Conservation (phyloP, 1,140 invertebrate species). For the Drosophila tropicalis region DNA sequence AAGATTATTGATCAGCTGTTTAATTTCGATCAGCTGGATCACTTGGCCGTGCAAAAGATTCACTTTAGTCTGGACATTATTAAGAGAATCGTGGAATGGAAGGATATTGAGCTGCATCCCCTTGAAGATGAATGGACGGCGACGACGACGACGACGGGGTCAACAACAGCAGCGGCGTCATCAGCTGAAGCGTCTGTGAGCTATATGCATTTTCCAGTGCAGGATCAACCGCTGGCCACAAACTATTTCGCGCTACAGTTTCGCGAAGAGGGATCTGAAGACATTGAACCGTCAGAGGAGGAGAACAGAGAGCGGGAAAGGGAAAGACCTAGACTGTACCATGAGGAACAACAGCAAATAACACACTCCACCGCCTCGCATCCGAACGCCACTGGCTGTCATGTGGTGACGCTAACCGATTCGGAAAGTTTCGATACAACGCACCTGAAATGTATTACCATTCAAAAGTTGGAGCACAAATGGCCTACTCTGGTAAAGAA, state of each 20-base stretch:
- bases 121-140: slow-evolving; percentile 86
- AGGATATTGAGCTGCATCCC: slow-evolving; percentile 92
- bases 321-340: slow-evolving; percentile 29
- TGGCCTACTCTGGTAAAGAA: slow-evolving; percentile 90
- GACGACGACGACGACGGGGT: slow-evolving; percentile 34
- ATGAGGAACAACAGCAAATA: slow-evolving; percentile 27
- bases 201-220: slow-evolving; percentile 75
- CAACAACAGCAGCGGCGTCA: slow-evolving; percentile 24
- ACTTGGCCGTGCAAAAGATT: slow-evolving; percentile 87
- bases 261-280: slow-evolving; percentile 40
- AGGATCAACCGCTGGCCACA: slow-evolving; percentile 69
- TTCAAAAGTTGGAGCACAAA: slow-evolving; percentile 91
- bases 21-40: slow-evolving; percentile 85
- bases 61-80: slow-evolving; percentile 93
- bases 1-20: slow-evolving; percentile 88
- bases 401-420: slow-evolving; percentile 88
- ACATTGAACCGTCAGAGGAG: background rate
- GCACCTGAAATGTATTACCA: slow-evolving; percentile 92
- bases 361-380: slow-evolving; percentile 12
- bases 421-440: slow-evolving; percentile 92
- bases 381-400: slow-evolving; percentile 84
- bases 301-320: slow-evolving; percentile 21
- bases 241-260: slow-evolving; percentile 82
- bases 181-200: slow-evolving; percentile 55
- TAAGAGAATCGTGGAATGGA: slow-evolving; percentile 93